A percentile compares a stretch with the other conserved stretches of the same genome.
Evolutionary conservation across 2,113 vertebrate genomes (phyloP).

Genomic region (Ia io): DNA sequence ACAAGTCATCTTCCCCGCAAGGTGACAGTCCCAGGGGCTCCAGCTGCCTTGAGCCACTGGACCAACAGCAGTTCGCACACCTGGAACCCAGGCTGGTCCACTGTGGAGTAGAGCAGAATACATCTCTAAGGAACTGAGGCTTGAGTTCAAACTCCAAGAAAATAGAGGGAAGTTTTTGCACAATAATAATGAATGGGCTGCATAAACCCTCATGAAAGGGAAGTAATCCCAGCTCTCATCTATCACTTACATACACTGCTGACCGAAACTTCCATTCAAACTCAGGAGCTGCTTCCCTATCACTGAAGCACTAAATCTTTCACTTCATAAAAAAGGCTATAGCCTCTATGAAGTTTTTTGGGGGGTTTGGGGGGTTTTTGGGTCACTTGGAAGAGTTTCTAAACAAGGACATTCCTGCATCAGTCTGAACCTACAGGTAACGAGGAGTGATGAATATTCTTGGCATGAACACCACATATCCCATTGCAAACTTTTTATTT

Average conservation of each 20-base stretch:
- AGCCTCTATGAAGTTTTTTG: background rate
- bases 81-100: background rate
- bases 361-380: background rate
- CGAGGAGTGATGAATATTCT: constrained; percentile 33
- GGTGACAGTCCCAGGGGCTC: background rate
- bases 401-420: constrained; percentile 13
- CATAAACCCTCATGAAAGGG: constrained; percentile 7
- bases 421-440: constrained; percentile 48
- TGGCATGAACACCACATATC: constrained; percentile 14
- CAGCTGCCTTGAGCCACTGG: background rate
- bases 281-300: background rate
- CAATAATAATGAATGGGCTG: background rate
- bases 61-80: background rate
- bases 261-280: constrained; percentile 44
- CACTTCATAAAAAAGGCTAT: constrained; percentile 16
- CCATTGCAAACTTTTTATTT: constrained; percentile 22
- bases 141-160: constrained; percentile 31
- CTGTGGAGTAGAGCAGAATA: background rate
- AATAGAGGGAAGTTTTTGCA: background rate
- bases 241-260: background rate
- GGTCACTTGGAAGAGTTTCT: constrained; percentile 42
- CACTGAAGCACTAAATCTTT: constrained; percentile 48
- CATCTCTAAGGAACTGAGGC: constrained; percentile 41
- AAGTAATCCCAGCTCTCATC: background rate
- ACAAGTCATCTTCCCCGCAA: background rate